Conservation (phyloP, 2,113 vertebrate genomes). For the Poeciliopsis occidentalis region DNA sequence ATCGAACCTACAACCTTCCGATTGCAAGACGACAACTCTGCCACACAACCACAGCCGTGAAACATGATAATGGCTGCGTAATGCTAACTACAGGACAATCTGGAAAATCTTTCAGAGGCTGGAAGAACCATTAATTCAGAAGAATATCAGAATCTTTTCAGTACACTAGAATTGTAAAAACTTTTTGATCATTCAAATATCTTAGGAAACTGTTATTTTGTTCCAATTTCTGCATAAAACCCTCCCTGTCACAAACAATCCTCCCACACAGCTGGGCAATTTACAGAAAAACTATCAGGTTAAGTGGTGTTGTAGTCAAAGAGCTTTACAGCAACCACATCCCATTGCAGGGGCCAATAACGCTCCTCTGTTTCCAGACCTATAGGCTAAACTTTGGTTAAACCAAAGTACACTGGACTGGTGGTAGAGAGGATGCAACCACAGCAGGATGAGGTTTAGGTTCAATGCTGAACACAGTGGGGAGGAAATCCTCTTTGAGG, state of each 20-base stretch:
- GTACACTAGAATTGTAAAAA: background rate
- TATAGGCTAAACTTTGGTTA: slow-evolving; percentile 36
- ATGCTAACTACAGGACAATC: background rate
- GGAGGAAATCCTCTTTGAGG: slow-evolving; percentile 71
- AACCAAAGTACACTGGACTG: slow-evolving; percentile 34
- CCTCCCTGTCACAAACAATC: slow-evolving; percentile 49
- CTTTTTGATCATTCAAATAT: slow-evolving; percentile 30
- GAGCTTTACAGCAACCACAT: slow-evolving; percentile 56
- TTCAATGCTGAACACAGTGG: slow-evolving; percentile 62
- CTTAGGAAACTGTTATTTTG: slow-evolving; percentile 19
- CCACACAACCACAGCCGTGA: no score
- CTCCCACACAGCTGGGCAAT: slow-evolving; percentile 58
- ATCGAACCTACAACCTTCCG: no score
- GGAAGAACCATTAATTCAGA: background rate
- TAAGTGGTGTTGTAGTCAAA: slow-evolving; percentile 55
- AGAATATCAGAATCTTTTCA: background rate
- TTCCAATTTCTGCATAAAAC: slow-evolving; percentile 7
- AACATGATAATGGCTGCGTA: background rate
- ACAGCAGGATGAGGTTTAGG: slow-evolving; percentile 57
- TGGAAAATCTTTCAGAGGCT: background rate
- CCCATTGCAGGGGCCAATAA: slow-evolving; percentile 65
- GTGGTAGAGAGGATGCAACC: slow-evolving; percentile 27
- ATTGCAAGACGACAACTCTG: no score
- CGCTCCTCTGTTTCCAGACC: slow-evolving; percentile 59
- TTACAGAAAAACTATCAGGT: slow-evolving; percentile 53